A percentile compares a stretch with the other conserved stretches of the same genome.
These are phyloP conservation scores for Tromatobia lineatoria DNA, from an alignment of 2,888 invertebrate genomes.

Conservation along the genomic window DNA sequence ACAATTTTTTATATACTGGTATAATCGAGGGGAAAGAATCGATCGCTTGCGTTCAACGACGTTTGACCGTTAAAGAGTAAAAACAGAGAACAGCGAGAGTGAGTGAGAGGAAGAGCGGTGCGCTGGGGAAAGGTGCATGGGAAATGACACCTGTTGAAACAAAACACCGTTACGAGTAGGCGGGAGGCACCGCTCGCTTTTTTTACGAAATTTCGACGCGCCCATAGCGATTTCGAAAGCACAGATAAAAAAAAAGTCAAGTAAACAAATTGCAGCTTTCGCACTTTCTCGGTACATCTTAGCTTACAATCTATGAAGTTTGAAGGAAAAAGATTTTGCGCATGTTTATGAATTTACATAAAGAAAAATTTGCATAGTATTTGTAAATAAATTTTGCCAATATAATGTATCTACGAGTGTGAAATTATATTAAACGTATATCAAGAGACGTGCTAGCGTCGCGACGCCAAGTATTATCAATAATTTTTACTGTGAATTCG, in stretches of 20 bases:
- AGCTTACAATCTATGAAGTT: neutral
- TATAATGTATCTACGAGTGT: too few relatives aligned
- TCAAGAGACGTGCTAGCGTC: too few relatives aligned
- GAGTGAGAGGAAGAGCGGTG: neutral
- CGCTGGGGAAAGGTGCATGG: conserved; percentile 23
- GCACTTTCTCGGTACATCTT: neutral
- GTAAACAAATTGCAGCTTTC: neutral
- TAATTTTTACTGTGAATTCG: too few relatives aligned
- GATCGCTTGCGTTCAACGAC: conserved; percentile 13
- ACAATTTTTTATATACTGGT: neutral
- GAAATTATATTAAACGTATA: too few relatives aligned
- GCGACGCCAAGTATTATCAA: too few relatives aligned
- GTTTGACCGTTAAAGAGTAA: neutral
- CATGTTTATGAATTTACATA: neutral
- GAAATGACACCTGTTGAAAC: conserved; percentile 56
- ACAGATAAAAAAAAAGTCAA: neutral
- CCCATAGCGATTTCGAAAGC: neutral
- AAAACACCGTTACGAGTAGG: conserved; percentile 21
- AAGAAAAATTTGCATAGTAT: too few relatives aligned
- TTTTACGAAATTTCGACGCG: neutral
- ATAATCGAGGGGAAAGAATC: conserved; percentile 36
- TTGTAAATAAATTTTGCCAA: too few relatives aligned
- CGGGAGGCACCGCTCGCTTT: neutral
- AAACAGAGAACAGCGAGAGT: neutral
- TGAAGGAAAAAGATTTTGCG: neutral